Conservation (phyloP, 2,797 vertebrate species). For the Pelobates cultripes region DNA sequence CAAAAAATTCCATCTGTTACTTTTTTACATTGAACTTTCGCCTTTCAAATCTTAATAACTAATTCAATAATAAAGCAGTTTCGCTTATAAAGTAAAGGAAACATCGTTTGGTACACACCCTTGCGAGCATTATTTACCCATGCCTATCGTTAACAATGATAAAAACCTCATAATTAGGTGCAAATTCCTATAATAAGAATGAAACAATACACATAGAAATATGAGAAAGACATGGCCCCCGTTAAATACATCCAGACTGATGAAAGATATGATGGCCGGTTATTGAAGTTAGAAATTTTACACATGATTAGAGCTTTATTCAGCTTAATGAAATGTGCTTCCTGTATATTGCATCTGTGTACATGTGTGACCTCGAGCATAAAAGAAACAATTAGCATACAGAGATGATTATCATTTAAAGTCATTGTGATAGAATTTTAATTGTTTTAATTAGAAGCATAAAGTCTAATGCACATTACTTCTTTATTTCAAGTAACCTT, state of each 20-base stretch:
- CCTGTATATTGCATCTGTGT: slow-evolving; percentile 88
- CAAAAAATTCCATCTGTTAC: not conserved
- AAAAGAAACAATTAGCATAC: slow-evolving; percentile 89
- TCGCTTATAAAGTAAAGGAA: slow-evolving; percentile 73
- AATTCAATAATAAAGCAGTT: slow-evolving; percentile 2
- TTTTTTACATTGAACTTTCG: not conserved
- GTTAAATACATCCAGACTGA: slow-evolving; percentile 81
- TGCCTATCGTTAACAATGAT: slow-evolving; percentile 68
- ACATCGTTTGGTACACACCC: slow-evolving; percentile 73
- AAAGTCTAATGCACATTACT: slow-evolving; percentile 60
- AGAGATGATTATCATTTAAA: slow-evolving; percentile 86
- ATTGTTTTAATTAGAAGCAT: slow-evolving; percentile 68
- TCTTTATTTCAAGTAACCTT: slow-evolving; percentile 59
- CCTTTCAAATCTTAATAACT: not conserved
- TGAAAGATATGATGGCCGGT: slow-evolving; percentile 89
- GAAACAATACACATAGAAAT: slow-evolving; percentile 83
- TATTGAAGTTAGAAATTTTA: slow-evolving; percentile 92
- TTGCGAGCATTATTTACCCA: slow-evolving; percentile 69
- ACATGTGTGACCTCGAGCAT: slow-evolving; percentile 82
- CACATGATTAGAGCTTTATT: slow-evolving; percentile 95
- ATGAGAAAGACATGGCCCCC: slow-evolving; percentile 88
- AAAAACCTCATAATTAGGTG: slow-evolving; percentile 72
- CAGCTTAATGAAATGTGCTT: slow-evolving; percentile 92
- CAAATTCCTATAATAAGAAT: slow-evolving; percentile 75
- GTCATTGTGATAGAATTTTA: slow-evolving; percentile 76